A percentile compares a stretch with the other conserved stretches of the same genome.
Evolutionary conservation across 1,140 invertebrate genomes (phyloP).

Genomic region (Trichonephila clavata): DNA sequence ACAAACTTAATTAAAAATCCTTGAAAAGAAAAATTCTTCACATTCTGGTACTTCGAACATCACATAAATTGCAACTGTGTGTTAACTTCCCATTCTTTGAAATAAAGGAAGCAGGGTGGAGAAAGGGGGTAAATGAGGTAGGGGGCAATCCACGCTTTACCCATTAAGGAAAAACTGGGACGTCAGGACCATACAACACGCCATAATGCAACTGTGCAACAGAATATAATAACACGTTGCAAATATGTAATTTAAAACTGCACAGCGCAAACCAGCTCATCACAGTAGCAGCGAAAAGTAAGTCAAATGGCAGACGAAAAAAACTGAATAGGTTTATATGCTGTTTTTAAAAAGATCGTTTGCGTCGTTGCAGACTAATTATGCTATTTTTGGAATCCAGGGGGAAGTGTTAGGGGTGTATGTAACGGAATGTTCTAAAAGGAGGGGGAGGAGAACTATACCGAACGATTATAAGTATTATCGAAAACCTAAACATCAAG

Average conservation of each 20-base stretch:
- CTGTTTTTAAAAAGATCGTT: conserved; percentile 50
- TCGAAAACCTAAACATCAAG: neutral
- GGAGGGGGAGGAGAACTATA: neutral
- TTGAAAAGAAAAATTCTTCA: neutral
- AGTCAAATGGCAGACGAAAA: conserved; percentile 7
- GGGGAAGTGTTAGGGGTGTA: neutral
- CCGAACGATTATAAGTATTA: conserved; percentile 25
- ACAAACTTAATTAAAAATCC: conserved; percentile 61
- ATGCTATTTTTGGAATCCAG: conserved; percentile 36
- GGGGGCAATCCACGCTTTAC: conserved; percentile 1
- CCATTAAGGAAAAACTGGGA: conserved; percentile 52
- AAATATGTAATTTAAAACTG: conserved; percentile 70
- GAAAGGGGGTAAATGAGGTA: neutral
- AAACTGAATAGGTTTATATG: conserved; percentile 42
- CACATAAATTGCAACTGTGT: conserved; percentile 14
- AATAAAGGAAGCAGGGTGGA: neutral
- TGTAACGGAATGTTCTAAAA: neutral
- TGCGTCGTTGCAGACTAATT: conserved; percentile 38
- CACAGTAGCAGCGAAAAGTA: conserved; percentile 39
- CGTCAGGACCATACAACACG: conserved; percentile 11
- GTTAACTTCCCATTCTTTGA: conserved; percentile 26
- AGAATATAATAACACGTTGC: conserved; percentile 68
- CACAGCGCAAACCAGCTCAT: conserved; percentile 44
- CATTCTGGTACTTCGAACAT: neutral
- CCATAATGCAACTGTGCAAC: conserved; percentile 30